These are phyloP conservation scores for Ursus arctos DNA, from an alignment of 2,113 vertebrate genomes.

Conservation along the genomic window DNA sequence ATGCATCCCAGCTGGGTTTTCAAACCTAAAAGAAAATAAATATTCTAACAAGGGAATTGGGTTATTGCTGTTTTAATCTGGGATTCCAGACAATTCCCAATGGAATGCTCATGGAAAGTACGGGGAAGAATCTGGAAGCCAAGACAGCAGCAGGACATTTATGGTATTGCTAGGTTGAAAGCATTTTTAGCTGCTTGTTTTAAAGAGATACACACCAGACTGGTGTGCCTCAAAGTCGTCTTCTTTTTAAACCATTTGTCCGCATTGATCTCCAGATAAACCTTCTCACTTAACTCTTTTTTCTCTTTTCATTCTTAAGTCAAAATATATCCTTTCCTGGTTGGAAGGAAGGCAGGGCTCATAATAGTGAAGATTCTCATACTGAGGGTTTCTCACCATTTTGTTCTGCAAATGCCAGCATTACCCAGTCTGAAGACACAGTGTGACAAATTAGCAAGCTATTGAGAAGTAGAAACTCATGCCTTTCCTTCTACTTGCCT, in stretches of 20 bases:
- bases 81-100: slow-evolving; percentile 85
- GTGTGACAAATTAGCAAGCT: background rate
- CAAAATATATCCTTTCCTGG: background rate
- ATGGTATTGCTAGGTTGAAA: slow-evolving; percentile 86
- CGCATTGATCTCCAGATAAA: slow-evolving; percentile 57
- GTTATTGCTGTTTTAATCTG: slow-evolving; percentile 84
- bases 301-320: slow-evolving; percentile 61
- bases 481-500: slow-evolving; percentile 18
- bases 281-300: background rate
- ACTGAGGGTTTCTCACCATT: background rate
- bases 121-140: slow-evolving; percentile 83
- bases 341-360: background rate
- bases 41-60: slow-evolving; percentile 70
- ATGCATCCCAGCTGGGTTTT: slow-evolving; percentile 71
- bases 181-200: slow-evolving; percentile 85
- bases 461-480: background rate
- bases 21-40: slow-evolving; percentile 81
- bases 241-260: slow-evolving; percentile 67
- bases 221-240: slow-evolving; percentile 72
- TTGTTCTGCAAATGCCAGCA: background rate
- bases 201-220: slow-evolving; percentile 81
- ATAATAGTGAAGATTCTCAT: background rate
- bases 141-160: slow-evolving; percentile 87
- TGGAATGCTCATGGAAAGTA: slow-evolving; percentile 88
- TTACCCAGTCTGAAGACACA: background rate